phyloP scores from a whole-genome alignment of 2,797 vertebrate species.

The Alauda arvensis region DNA sequence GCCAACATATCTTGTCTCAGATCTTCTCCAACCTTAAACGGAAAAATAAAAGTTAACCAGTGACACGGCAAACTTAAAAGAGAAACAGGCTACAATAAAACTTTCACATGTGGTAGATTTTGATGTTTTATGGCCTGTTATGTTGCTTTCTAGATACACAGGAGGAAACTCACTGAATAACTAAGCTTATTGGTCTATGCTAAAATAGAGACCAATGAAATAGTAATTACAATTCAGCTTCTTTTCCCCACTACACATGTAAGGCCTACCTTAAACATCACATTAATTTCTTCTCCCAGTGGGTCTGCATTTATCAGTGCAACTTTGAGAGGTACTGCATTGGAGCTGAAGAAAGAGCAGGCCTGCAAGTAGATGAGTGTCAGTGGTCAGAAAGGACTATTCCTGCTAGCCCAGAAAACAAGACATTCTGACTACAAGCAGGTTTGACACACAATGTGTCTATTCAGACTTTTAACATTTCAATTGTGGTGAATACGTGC shows the following conservation, averaged over 20 bases:
- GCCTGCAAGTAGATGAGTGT: conserved; percentile 75
- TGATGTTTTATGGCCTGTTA: background rate
- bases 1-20: conserved; percentile 97
- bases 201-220: background rate
- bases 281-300: conserved; percentile 94
- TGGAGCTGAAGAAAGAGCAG: conserved; percentile 98
- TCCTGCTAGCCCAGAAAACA: background rate
- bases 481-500: background rate
- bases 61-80: background rate
- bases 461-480: background rate
- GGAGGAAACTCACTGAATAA: background rate
- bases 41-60: background rate
- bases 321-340: conserved; percentile 93
- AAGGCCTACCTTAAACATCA: conserved; percentile 93
- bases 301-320: conserved; percentile 91
- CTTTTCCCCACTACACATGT: background rate
- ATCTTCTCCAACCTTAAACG: conserved; percentile 91
- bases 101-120: background rate
- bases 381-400: conserved; percentile 1
- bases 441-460: conserved; percentile 2
- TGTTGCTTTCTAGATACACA: background rate
- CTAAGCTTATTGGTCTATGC: background rate
- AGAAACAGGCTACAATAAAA: background rate
- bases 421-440: conserved; percentile 15
- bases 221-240: background rate